Base-by-base conservation (phyloP, 2,888 invertebrate genomes). In the Platycheirus albimanus region DNA sequence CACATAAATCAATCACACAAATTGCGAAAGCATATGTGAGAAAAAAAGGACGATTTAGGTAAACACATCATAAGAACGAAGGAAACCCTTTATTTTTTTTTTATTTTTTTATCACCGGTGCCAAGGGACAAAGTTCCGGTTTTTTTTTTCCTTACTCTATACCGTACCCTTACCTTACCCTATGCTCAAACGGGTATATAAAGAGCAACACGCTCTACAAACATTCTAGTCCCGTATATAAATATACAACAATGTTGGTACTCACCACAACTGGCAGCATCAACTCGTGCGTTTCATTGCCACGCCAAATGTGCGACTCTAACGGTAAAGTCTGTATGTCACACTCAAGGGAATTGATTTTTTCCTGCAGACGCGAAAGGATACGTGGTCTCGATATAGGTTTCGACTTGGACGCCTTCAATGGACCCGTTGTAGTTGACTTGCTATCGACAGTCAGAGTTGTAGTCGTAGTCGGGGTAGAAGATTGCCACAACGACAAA, bases 201-300 rank as follows among this genome's bases (percentile, higher is more conserved):
- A 49, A 63, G 19, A 15, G 13, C 38, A 38, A 41, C 47, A 15
- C 8, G 41, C 43, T 58, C 13, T 30, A 69, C 47, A 69, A 30
- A 58, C 54, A 58, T n/a, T n/a, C n/a, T n/a, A n/a, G n/a, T n/a
- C n/a, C n/a, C n/a, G n/a, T n/a, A n/a, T n/a, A n/a, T n/a, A n/a
- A n/a, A n/a, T 41, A 58, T 41, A 38, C 8, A 58, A 56, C 13
- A 45, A 70, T 70, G 51, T n/a, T n/a, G n/a, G n/a, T 64, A 91
- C 93, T 93, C 91, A 94, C 94, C 92, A 92, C 93, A 88, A 93
- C 92, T 20, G 94, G 94, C 69, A 95, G 91, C 87, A 93, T 92
- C 86, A 94, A 91, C 88, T 95, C 94, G 87, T 94, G 94, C 13
- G 94, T 95, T 89, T 94, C 94, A 88, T 94, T 94, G 87, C 94